Conservation (phyloP, 2,113 vertebrate genomes). For the Oryzias woworae region DNA sequence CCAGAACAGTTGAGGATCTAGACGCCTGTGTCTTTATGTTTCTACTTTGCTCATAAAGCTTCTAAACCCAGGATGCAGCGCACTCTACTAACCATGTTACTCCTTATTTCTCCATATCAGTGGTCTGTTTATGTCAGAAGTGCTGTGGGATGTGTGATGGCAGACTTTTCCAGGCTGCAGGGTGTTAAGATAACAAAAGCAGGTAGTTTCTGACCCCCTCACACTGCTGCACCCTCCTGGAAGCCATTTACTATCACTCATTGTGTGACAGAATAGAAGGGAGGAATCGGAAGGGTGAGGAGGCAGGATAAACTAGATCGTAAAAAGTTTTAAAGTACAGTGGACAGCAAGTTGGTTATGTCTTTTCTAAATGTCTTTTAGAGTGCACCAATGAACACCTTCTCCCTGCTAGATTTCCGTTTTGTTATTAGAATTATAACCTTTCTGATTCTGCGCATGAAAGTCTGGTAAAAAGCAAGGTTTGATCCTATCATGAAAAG, state of each 20-base stretch:
- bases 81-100: constrained; percentile 51
- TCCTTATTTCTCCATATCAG: constrained; percentile 48
- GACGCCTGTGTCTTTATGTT: constrained; percentile 54
- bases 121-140: constrained; percentile 50
- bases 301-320: constrained; percentile 44
- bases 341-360: constrained; percentile 32
- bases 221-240: constrained; percentile 36
- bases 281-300: constrained; percentile 39
- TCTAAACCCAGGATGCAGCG: constrained; percentile 60
- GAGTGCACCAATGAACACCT: constrained; percentile 3
- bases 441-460: neutral
- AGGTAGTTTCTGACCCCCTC: constrained; percentile 47
- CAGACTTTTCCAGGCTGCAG: constrained; percentile 41
- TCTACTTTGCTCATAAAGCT: constrained; percentile 65
- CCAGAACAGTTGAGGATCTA: constrained; percentile 37
- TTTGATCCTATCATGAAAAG: constrained; percentile 9
- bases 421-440: constrained; percentile 21
- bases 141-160: constrained; percentile 59
- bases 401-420: constrained; percentile 1
- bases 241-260: constrained; percentile 55
- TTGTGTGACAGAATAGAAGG: constrained; percentile 31
- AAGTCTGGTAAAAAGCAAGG: neutral
- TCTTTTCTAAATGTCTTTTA: constrained; percentile 37
- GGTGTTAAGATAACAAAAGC: constrained; percentile 64
- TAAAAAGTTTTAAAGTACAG: constrained; percentile 49